phyloP scores from a whole-genome alignment of 2,113 vertebrate genomes.

The Siniperca knerii region DNA sequence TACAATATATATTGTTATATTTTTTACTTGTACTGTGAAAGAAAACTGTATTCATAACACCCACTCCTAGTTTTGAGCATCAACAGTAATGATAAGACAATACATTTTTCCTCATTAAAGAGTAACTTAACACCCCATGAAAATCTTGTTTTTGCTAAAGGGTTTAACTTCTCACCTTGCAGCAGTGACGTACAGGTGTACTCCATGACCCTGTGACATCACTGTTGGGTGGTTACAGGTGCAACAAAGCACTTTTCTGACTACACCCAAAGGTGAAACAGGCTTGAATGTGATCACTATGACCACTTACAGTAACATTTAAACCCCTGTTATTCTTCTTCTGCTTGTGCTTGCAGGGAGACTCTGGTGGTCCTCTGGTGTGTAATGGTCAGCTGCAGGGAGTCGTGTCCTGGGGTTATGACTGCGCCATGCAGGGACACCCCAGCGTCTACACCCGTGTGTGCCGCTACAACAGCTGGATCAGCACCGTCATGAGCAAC shows the following conservation, averaged over 20 bases:
- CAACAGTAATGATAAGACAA: neutral
- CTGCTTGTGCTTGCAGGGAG: constrained; percentile 72
- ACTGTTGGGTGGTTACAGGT: neutral
- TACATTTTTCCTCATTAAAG: too few relatives aligned
- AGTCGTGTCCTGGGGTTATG: constrained; percentile 86
- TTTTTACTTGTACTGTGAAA: too few relatives aligned
- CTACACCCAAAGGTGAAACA: neutral
- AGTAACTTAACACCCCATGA: too few relatives aligned
- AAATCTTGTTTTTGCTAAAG: too few relatives aligned
- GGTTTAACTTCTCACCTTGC: too few relatives aligned
- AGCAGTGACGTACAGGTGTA: too few relatives aligned
- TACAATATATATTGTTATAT: neutral
- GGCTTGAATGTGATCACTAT: neutral
- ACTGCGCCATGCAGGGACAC: constrained; percentile 81
- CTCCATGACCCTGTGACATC: neutral
- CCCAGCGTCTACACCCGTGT: constrained; percentile 86
- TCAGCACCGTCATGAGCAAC: constrained; percentile 66
- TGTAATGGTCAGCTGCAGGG: constrained; percentile 85
- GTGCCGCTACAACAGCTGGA: constrained; percentile 86
- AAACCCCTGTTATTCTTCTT: neutral
- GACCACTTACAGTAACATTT: neutral
- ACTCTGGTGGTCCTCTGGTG: constrained; percentile 87
- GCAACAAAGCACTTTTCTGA: neutral
- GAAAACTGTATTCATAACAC: too few relatives aligned
- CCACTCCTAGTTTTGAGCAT: neutral